phyloP scores from a whole-genome alignment of 2,888 invertebrate genomes.

The Hirtodrosophila cameraria region DNA sequence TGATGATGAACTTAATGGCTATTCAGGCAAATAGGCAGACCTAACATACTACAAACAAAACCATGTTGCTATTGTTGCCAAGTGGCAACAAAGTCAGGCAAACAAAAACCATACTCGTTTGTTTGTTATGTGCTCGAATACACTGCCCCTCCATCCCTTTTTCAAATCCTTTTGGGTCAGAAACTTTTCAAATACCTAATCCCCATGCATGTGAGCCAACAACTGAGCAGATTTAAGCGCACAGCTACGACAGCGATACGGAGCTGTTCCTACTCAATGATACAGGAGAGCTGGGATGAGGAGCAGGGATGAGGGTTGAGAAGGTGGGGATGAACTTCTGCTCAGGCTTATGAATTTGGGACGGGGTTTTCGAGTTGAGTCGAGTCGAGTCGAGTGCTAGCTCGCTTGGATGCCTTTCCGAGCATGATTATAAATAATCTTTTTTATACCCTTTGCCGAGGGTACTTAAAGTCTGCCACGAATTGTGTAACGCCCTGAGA shows the following conservation, averaged over 20 bases:
- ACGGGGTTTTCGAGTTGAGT: no score
- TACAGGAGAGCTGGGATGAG: not conserved
- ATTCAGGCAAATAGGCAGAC: slow-evolving; percentile 74
- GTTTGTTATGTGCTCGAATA: slow-evolving; percentile 47
- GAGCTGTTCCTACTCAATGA: slow-evolving; percentile 1
- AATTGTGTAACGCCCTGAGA: not conserved
- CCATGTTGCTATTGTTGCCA: slow-evolving; percentile 69
- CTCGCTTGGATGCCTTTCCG: slow-evolving; percentile 19
- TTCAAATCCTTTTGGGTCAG: slow-evolving; percentile 77
- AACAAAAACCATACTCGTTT: slow-evolving; percentile 64
- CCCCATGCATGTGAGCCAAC: slow-evolving; percentile 59
- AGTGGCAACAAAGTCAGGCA: slow-evolving; percentile 75
- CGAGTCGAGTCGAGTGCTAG: slow-evolving; percentile 17
- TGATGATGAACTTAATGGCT: slow-evolving; percentile 69
- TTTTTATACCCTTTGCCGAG: slow-evolving; percentile 15
- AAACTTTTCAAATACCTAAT: slow-evolving; percentile 76
- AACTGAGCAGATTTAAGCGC: slow-evolving; percentile 54
- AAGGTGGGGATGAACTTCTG: slow-evolving; percentile 4
- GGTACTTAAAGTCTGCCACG: not conserved
- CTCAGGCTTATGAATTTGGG: slow-evolving; percentile 49
- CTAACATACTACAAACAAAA: slow-evolving; percentile 30
- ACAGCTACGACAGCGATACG: slow-evolving; percentile 44
- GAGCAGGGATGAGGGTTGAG: not conserved
- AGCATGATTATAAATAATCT: slow-evolving; percentile 44
- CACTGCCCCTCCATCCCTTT: slow-evolving; percentile 1